Evolutionary conservation across 2,113 vertebrate genomes (phyloP).

Genomic region (Azemiops feae): DNA sequence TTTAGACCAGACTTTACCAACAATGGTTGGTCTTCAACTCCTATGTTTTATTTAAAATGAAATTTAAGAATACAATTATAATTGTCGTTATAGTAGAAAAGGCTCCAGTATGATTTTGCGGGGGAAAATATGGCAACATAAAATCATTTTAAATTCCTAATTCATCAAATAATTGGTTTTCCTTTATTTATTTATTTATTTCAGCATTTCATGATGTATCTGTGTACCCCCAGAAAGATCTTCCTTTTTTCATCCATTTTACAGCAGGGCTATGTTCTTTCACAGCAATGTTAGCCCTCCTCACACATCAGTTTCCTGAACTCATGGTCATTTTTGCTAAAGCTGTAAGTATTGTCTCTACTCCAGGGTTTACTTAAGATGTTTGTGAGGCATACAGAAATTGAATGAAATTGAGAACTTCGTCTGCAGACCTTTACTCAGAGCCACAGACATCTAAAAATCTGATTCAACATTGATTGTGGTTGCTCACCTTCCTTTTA

Average conservation of each 20-base stretch:
- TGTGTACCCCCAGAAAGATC: conserved; percentile 97
- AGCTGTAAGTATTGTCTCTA: conserved; percentile 79
- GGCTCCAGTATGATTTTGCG: background rate
- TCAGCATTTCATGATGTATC: conserved; percentile 97
- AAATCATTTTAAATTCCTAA: background rate
- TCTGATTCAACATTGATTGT: background rate
- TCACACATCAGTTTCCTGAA: conserved; percentile 98
- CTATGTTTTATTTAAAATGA: background rate
- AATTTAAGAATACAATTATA: background rate
- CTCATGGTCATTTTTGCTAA: conserved; percentile 96
- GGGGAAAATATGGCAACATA: background rate
- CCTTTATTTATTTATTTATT: conserved; percentile 32
- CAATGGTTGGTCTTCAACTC: background rate
- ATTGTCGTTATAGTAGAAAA: background rate
- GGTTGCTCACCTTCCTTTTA: conserved; percentile 33
- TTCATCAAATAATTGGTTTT: background rate
- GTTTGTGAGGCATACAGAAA: conserved; percentile 30
- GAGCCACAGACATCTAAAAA: conserved; percentile 32
- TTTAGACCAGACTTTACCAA: background rate
- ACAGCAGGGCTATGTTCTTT: conserved; percentile 98
- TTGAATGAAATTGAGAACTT: conserved; percentile 31
- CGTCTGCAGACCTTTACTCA: conserved; percentile 19
- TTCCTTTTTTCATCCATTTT: conserved; percentile 99
- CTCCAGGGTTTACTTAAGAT: conserved; percentile 40
- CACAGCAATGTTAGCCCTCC: conserved; percentile 95